Evolutionary conservation across 2,888 invertebrate genomes (phyloP), one percentile per base, ranked within the genome.

Genomic region (Bembecia ichneumoniformis): DNA sequence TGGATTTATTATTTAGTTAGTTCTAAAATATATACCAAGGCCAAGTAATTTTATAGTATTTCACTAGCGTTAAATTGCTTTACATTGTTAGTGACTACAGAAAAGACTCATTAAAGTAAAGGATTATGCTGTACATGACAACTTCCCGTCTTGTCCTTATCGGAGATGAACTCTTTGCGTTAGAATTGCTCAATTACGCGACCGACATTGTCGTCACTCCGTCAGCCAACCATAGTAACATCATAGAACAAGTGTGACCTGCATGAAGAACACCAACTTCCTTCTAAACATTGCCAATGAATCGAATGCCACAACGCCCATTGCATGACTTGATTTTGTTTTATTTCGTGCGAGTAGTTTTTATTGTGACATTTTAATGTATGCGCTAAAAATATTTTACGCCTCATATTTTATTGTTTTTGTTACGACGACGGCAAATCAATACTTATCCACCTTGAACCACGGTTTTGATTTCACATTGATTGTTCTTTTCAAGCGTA

Each of bases 201-300:
- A 68, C 58, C 62, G 66, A 71, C 74, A 82, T 84, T 86, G 84
- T 82, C 78, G 68, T 76, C 76, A 64, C 73, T 74, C 76, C 78
- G 68, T 76, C 76, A 64, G 74, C 74, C 76, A 74, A 68, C 74
- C 84, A 70, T 79, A 66, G 66, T 68, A 57, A 70, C 71, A 74
- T 70, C 74, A 62, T 62, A 63, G 63, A 71, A 64, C 82, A 82
- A 76, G 80, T 82, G 77, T 72, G 67, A 72, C 74, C 70, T 71
- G 74, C 62, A 62, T 56, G 59, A 55, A 54, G 51, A 67, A 63
- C 71, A 74, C 77, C 74, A 81, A 79, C 71, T 68, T 68, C 68
- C 68, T 70, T 76, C 64, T 64, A 59, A 28, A 46, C 63, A 66
- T 66, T 65, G n/a, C n/a, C n/a, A n/a, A n/a, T n/a, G 56, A 63